These are phyloP conservation scores for Palythoa grandiflora DNA, from an alignment of 92 coral and sea anemone species.

Conservation along the genomic window DNA sequence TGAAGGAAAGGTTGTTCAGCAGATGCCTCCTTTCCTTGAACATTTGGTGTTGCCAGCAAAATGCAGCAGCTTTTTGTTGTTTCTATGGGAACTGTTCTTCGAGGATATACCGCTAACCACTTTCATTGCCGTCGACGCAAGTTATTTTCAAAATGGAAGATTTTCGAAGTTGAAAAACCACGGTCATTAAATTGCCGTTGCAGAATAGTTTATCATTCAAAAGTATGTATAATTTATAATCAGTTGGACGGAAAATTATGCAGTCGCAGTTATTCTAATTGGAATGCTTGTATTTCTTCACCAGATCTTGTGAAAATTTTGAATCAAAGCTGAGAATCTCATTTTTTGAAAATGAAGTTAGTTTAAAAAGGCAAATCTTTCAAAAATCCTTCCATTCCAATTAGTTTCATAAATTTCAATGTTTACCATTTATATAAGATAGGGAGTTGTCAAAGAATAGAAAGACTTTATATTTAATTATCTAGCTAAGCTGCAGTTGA, in stretches of 20 bases:
- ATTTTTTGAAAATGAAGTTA: neutral
- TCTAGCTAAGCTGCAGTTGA: too few relatives aligned
- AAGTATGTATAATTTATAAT: neutral
- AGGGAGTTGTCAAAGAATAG: neutral
- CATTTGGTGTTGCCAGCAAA: neutral
- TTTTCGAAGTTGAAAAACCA: neutral
- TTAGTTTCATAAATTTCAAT: conserved; percentile 13
- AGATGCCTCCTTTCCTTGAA: neutral
- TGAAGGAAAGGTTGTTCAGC: neutral
- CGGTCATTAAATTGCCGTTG: neutral
- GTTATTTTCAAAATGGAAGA: conserved; percentile 19
- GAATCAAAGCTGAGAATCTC: neutral
- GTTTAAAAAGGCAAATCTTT: neutral
- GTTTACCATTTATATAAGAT: neutral
- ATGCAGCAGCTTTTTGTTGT: neutral
- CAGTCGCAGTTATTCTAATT: neutral
- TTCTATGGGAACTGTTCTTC: conserved; percentile 35
- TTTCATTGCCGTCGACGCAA: neutral
- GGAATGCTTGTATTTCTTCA: neutral
- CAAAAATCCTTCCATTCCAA: neutral
- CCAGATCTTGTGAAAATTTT: neutral
- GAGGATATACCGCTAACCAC: conserved; percentile 23
- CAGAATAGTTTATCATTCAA: conserved; percentile 1
- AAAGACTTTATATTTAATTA: neutral
- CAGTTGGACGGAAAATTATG: neutral